Conservation (phyloP, 2,888 invertebrate genomes). For the Thymelicus sylvestris region DNA sequence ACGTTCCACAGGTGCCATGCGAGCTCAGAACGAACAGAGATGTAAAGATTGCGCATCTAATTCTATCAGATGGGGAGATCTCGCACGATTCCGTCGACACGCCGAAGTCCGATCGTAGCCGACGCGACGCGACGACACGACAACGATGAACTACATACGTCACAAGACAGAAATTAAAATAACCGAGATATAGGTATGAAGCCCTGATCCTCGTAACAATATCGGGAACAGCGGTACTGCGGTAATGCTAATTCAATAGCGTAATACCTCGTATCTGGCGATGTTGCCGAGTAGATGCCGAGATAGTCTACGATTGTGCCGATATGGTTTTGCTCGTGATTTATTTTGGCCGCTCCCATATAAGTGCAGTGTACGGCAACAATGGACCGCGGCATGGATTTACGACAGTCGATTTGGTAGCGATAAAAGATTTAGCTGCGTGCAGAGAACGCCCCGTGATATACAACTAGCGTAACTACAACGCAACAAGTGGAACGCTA, state of each 20-base stretch:
- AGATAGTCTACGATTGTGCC: conserved; percentile 76
- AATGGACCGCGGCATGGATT: conserved; percentile 76
- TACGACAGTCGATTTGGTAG: conserved; percentile 80
- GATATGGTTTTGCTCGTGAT: conserved; percentile 82
- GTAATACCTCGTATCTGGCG: conserved; percentile 75
- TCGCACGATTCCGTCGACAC: conserved; percentile 66
- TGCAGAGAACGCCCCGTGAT: conserved; percentile 37
- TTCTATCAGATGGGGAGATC: conserved; percentile 65
- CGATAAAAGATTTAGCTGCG: conserved; percentile 77
- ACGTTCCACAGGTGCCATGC: conserved; percentile 58
- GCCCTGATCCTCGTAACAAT: conserved; percentile 62
- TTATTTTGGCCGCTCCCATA: conserved; percentile 82
- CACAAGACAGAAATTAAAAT: conserved; percentile 72
- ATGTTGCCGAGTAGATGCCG: conserved; percentile 67
- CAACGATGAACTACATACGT: conserved; percentile 9
- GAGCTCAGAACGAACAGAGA: conserved; percentile 53
- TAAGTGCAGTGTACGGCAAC: conserved; percentile 77
- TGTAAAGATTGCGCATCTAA: conserved; percentile 68
- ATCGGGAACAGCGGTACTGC: conserved; percentile 76
- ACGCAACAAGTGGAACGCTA: conserved; percentile 27
- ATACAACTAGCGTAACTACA: conserved; percentile 17
- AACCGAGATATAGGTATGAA: conserved; percentile 71
- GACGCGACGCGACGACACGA: conserved; percentile 38
- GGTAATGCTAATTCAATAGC: conserved; percentile 82
- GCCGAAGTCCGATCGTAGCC: conserved; percentile 47